phyloP scores from a whole-genome alignment of 2,797 vertebrate species.

The Pygocentrus nattereri region DNA sequence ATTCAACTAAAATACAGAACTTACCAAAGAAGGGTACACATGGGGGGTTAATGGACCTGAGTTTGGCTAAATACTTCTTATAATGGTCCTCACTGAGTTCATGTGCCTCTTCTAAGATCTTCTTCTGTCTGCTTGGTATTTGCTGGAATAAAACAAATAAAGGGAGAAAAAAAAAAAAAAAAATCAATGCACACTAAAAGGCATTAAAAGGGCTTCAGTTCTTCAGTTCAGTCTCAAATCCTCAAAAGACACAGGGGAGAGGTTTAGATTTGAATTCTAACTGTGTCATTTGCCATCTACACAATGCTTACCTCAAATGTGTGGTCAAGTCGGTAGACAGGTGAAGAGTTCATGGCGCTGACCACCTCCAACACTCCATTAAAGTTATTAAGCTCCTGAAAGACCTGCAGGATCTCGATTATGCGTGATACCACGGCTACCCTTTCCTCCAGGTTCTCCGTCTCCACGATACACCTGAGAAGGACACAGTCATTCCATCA shows the following conservation, averaged over 20 bases:
- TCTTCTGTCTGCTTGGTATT: conserved; percentile 94
- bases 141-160: conserved; percentile 76
- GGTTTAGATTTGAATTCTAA: background rate
- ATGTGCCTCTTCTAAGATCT: conserved; percentile 95
- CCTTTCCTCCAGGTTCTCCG: conserved; percentile 94
- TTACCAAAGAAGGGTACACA: conserved; percentile 97
- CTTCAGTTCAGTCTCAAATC: background rate
- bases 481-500: background rate
- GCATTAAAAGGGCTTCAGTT: no score
- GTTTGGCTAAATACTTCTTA: conserved; percentile 97
- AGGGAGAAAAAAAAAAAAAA: no score
- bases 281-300: no score
- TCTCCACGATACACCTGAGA: conserved; percentile 93
- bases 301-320: conserved; percentile 89
- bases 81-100: conserved; percentile 98
- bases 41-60: conserved; percentile 97
- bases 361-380: conserved; percentile 97
- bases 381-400: conserved; percentile 98
- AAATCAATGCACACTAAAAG: background rate
- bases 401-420: conserved; percentile 97
- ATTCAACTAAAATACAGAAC: conserved; percentile 45
- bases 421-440: conserved; percentile 91
- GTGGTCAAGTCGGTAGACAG: conserved; percentile 95
- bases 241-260: background rate
- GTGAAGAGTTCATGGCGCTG: conserved; percentile 97